These are phyloP conservation scores for Drosophila insularis DNA, from an alignment of 1,140 invertebrate genomes.

Conservation along the genomic window DNA sequence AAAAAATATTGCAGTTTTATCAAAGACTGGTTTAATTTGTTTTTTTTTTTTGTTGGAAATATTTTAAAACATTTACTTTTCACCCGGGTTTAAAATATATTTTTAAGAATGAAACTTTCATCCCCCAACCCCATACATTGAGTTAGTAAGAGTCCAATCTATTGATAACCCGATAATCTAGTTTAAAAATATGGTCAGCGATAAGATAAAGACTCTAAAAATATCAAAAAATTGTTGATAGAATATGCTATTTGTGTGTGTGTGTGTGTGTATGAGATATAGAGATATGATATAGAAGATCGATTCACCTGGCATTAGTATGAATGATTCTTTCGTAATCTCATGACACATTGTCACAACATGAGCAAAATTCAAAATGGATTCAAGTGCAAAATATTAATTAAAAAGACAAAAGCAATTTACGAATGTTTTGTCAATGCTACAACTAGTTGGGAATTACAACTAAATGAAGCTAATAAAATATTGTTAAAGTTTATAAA, in stretches of 20 bases:
- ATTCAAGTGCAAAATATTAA: no score
- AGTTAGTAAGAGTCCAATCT: constrained; percentile 21
- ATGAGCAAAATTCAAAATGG: not conserved
- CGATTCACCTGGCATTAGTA: not conserved
- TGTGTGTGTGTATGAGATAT: not conserved
- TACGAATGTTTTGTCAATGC: no score
- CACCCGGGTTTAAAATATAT: no score
- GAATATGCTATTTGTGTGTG: not conserved
- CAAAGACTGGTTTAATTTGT: no score
- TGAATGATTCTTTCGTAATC: not conserved
- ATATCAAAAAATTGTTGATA: not conserved
- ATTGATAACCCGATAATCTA: constrained; percentile 37
- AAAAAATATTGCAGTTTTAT: no score
- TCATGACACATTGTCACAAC: not conserved
- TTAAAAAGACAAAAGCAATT: no score
- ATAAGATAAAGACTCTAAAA: constrained; percentile 42
- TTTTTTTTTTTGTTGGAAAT: no score
- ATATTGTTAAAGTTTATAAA: no score
- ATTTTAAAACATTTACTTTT: no score
- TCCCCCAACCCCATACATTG: not conserved
- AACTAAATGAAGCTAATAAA: no score
- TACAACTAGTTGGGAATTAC: no score
- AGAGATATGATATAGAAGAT: constrained; percentile 6
- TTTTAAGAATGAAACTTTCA: not conserved
- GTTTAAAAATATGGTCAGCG: constrained; percentile 25